Base-by-base conservation (phyloP, 1,140 invertebrate genomes). In the Stegodyphus mimosarum region DNA sequence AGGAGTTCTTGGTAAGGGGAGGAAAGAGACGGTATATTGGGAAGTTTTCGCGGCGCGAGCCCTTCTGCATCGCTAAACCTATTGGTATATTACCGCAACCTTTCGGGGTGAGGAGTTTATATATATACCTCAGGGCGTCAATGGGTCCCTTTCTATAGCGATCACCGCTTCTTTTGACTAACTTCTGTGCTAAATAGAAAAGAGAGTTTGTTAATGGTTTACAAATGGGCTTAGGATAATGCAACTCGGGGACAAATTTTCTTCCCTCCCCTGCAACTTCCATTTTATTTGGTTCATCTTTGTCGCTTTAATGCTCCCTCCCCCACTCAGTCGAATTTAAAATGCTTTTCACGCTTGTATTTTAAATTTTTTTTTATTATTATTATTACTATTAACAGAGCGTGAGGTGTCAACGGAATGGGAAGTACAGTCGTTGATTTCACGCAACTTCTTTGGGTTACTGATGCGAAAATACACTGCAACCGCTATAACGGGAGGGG, bases 251-350 rank as follows among this genome's bases (percentile, higher is more conserved):
- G 69, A n/a, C 74, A 6, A 33, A 33, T 33, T 63, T 67, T 48
- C n/a, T 33, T 33, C 33, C 33, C 33, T 3, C 33, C 33, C 3
- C 33, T 33, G 33, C 33, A 33, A 33, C 33, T 3, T n/a, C 13
- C 33, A 15, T 63, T 83, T 83, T 83, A 83, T 83, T 83, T 83
- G 74, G 80, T 83, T 83, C 73, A 83, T 83, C 80, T 74, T 83
- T 74, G 70, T 83, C 80, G 49, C 52, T 74, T 83, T 83, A 67
- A 49, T 11, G 67, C 48, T 50, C 13, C 70, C 71, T 74, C 60
- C 80, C 71, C 50, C 72, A 63, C 15, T 9, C 15, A 11, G 55
- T 60, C 15, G 55, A 9, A 60, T 33, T 33, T 33, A 33, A 33
- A 33, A 33, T 33, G 3, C 33, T 33, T 33, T 33, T 33, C 33